Conservation (phyloP, 2,888 invertebrate genomes). For the Tipula helvola region DNA sequence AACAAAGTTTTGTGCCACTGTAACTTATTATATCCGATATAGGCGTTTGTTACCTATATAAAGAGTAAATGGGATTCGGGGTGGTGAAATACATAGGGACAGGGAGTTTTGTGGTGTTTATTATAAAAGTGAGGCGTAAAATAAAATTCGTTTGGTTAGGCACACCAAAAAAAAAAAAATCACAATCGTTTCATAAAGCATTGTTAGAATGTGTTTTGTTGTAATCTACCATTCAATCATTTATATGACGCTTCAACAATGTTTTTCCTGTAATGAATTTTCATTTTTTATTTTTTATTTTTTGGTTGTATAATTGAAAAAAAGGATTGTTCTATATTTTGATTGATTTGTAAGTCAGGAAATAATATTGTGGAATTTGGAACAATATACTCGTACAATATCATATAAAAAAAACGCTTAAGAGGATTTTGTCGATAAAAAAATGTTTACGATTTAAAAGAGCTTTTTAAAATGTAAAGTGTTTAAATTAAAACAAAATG, state of each 20-base stretch:
- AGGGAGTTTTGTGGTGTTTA: background rate
- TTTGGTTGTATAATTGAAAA: background rate
- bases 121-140: background rate
- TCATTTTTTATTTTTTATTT: background rate
- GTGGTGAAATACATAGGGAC: background rate
- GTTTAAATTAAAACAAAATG: background rate
- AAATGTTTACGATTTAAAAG: background rate
- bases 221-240: background rate
- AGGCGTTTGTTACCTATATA: background rate
- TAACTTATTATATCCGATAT: background rate
- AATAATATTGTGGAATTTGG: too few species aligned
- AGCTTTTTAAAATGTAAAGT: background rate
- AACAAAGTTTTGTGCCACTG: background rate
- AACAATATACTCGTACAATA: background rate
- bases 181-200: background rate
- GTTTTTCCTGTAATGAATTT: background rate
- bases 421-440: background rate
- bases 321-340: background rate
- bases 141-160: background rate
- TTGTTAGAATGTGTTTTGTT: background rate
- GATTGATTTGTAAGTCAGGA: background rate
- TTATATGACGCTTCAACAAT: background rate
- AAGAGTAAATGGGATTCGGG: too few species aligned
- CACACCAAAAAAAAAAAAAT: background rate
- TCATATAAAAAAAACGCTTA: background rate